A percentile compares a stretch with the other conserved stretches of the same genome.
phyloP scores from a whole-genome alignment of 2,113 vertebrate genomes.

The Pelusios castaneus region DNA sequence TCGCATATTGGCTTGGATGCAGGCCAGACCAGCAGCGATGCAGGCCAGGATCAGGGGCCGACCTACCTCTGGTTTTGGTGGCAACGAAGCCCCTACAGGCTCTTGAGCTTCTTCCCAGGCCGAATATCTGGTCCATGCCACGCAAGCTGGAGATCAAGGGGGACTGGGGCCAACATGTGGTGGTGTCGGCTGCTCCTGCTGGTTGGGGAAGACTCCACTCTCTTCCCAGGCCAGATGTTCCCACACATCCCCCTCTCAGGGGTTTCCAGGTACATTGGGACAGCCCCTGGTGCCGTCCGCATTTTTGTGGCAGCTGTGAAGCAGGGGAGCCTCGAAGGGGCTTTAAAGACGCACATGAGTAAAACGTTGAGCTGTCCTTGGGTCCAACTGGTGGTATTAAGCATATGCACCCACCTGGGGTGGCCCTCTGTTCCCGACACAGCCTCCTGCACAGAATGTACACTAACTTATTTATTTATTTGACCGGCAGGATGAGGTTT shows the following conservation, averaged over 20 bases:
- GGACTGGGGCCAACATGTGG: background rate
- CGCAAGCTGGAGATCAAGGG: background rate
- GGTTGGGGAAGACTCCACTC: background rate
- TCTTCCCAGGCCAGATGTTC: background rate
- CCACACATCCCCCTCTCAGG: background rate
- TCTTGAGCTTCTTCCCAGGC: background rate
- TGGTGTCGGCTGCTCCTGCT: background rate
- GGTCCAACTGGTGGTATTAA: background rate
- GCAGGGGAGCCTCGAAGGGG: fast-evolving
- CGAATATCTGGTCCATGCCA: background rate
- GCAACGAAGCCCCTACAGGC: background rate
- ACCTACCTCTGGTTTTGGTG: background rate
- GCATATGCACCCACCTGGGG: too few relatives aligned
- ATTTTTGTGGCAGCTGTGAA: slow-evolving; percentile 50
- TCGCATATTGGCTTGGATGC: background rate
- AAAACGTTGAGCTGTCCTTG: background rate
- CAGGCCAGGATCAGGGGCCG: too few relatives aligned
- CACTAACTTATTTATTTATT: slow-evolving; percentile 73
- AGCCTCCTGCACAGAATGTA: background rate
- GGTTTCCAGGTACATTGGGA: background rate
- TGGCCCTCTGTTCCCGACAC: background rate
- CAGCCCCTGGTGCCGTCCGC: background rate
- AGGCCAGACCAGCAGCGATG: background rate
- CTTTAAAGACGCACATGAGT: background rate
- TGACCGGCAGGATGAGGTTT: background rate